Evolutionary conservation across 1,140 invertebrate genomes (phyloP).

Genomic region (Dysdera silvatica): DNA sequence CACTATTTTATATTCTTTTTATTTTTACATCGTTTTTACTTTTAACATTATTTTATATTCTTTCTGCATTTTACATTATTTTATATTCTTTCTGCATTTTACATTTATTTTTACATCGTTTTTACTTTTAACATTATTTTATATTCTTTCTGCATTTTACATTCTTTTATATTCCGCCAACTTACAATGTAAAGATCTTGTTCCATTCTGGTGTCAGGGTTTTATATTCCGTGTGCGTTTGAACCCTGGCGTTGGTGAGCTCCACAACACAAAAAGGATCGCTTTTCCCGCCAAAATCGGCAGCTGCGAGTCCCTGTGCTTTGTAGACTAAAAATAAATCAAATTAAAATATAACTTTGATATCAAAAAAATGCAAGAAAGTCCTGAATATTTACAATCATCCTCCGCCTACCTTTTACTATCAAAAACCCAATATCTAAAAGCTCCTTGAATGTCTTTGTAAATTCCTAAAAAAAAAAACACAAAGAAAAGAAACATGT

Average conservation of each 20-base stretch:
- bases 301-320: slow-evolving; percentile 78
- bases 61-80: too few species aligned
- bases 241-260: slow-evolving; percentile 83
- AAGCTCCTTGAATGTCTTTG: slow-evolving; percentile 42
- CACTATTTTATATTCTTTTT: too few species aligned
- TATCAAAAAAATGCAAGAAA: background rate
- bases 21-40: too few species aligned
- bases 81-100: too few species aligned
- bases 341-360: background rate
- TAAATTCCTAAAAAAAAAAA: slow-evolving; percentile 36
- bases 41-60: too few species aligned
- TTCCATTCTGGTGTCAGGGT: slow-evolving; percentile 94
- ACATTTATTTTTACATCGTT: too few species aligned
- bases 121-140: too few species aligned
- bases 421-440: slow-evolving; percentile 45
- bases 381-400: background rate
- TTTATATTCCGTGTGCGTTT: slow-evolving; percentile 98
- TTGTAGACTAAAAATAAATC: slow-evolving; percentile 55
- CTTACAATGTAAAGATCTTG: slow-evolving; percentile 97
- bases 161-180: slow-evolving; percentile 33
- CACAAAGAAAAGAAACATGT: too few species aligned
- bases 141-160: too few species aligned
- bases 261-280: slow-evolving; percentile 98
- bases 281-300: slow-evolving; percentile 74
- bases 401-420: slow-evolving; percentile 47